Evolutionary conservation across 2,888 invertebrate species (phyloP).

Genomic region (Ochropleura plecta): DNA sequence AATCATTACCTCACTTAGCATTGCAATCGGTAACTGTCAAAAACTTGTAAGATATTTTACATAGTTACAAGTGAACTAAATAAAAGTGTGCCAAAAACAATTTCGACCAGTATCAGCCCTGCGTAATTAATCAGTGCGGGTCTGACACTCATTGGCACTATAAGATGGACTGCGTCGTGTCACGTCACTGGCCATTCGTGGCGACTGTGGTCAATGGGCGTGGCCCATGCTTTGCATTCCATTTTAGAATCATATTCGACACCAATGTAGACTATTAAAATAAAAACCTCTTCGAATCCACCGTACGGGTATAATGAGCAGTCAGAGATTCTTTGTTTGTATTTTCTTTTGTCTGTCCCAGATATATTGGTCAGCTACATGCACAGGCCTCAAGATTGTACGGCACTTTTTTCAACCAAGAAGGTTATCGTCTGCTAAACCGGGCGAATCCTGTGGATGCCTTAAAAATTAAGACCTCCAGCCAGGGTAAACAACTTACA

Average conservation of each 20-base stretch:
- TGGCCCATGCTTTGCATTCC: constrained; percentile 40
- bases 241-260: neutral
- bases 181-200: constrained; percentile 75
- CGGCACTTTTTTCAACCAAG: too few species aligned
- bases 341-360: neutral
- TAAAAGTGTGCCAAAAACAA: neutral
- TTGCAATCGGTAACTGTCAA: too few species aligned
- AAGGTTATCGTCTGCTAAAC: too few species aligned
- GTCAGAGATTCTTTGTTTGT: neutral
- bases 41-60: too few species aligned
- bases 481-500: too few species aligned
- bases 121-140: constrained; percentile 70
- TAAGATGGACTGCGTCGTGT: constrained; percentile 80
- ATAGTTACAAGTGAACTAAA: too few species aligned
- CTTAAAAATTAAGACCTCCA: too few species aligned
- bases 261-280: neutral
- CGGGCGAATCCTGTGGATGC: too few species aligned
- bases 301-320: too few species aligned
- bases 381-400: neutral
- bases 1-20: too few species aligned
- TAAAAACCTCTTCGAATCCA: neutral
- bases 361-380: neutral
- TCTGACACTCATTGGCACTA: constrained; percentile 81
- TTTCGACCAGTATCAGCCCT: constrained; percentile 73
- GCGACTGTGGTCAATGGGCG: constrained; percentile 40